Evolutionary conservation across 2,113 vertebrate species (phyloP).

Genomic region (Rostratula benghalensis): DNA sequence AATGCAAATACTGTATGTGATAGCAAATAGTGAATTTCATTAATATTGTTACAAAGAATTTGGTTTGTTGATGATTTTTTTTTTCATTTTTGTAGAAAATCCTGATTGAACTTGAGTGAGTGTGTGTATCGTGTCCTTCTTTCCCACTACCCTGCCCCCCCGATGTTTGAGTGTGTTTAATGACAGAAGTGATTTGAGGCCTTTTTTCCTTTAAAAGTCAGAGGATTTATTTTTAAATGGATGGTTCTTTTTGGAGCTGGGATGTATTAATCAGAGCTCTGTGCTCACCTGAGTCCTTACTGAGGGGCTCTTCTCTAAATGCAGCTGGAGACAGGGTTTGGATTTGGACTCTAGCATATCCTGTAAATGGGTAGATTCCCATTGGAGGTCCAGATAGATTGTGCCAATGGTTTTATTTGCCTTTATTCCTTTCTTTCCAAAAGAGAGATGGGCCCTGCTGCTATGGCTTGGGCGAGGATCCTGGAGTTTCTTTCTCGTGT

Average conservation of each 20-base stretch:
- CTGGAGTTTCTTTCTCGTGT: neutral
- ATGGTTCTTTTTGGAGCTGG: neutral
- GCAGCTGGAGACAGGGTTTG: neutral
- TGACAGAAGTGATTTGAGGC: neutral
- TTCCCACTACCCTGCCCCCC: accelerated
- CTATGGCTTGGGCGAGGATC: neutral
- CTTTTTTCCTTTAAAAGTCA: neutral
- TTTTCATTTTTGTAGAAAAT: neutral
- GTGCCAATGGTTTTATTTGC: accelerated
- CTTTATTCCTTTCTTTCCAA: neutral
- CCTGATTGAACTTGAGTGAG: neutral
- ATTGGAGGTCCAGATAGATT: neutral
- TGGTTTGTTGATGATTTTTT: neutral
- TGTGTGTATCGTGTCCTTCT: accelerated
- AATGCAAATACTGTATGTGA: neutral
- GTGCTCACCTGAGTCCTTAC: neutral
- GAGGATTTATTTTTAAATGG: neutral
- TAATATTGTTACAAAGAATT: neutral
- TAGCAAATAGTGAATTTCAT: neutral
- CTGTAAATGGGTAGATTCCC: neutral
- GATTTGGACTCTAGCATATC: neutral
- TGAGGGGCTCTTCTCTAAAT: neutral
- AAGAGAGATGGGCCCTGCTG: neutral
- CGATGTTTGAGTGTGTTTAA: neutral
- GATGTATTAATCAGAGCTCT: neutral